Evolutionary conservation across 2,797 vertebrate genomes (phyloP), one percentile per base, ranked within the genome.

Genomic region (Enoplosus armatus): DNA sequence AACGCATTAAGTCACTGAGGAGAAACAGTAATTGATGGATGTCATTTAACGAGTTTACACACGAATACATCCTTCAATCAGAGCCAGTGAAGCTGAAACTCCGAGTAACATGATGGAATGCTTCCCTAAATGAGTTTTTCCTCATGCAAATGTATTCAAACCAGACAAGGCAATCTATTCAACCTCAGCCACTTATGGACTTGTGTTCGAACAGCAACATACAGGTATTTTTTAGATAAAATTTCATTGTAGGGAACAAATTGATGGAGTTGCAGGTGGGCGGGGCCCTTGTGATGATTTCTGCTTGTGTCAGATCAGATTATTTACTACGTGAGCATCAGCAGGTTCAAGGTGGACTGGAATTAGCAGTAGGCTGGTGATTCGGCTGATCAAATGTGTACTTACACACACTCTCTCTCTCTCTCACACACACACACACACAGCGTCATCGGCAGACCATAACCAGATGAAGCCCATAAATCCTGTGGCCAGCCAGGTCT

Each of bases 381-480:
- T 60, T 85, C 47, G 14, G n/a, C n/a, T 87, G 83, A 91, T 89
- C 83, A 87, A 78, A 89, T 87, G 81, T 80, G 90, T 87, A 72
- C 85, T 89, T 80, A 72, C 66, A 84, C 61, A 66, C 51, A 4
- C 63, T 24, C 48, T 26, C 63, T n/a, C 24, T 26, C 50, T 24
- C 39, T 22, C 64, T 15, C 55, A 6, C 43, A 8, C 62, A 81
- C 70, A 83, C 77, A 76, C 72, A 82, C 3, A 63, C 71, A 70
- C 16, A 33, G 41, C 75, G 86, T 83, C 80, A 88, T 89, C 89
- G 85, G 87, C 76, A 82, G 90, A 90, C 91, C 82, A 75, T 87
- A 87, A 83, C 90, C 67, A 88, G 82, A 93, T 89, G 82, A 89
- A 93, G 87, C 87, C 83, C 89, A 95, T 95, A 94, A 94, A 95